Evolutionary conservation across 2,113 vertebrate species (phyloP).

Genomic region (Eurystomus gularis): DNA sequence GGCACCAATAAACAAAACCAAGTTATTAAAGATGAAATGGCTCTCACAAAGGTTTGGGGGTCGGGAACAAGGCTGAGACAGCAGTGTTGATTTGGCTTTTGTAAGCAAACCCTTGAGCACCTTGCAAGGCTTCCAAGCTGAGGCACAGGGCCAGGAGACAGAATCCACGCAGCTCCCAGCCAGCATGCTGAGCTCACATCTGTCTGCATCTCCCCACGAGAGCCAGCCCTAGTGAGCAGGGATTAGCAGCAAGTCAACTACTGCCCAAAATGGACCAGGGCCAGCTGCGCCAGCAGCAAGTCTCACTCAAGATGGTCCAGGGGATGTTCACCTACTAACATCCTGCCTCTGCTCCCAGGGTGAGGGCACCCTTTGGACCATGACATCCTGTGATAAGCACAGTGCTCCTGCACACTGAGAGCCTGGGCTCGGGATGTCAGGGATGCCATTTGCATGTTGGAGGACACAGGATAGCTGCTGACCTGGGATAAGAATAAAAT

Average conservation of each 20-base stretch:
- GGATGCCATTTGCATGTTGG: fast-evolving
- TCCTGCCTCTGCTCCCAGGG: background rate
- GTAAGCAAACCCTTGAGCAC: background rate
- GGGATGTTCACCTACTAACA: background rate
- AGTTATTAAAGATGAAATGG: conserved; percentile 1
- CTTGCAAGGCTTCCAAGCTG: background rate
- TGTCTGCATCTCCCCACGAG: background rate
- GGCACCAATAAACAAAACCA: background rate
- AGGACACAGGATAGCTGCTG: background rate
- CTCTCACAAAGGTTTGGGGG: background rate
- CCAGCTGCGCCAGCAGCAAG: background rate
- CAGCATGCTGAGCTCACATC: background rate
- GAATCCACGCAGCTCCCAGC: background rate
- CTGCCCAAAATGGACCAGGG: background rate
- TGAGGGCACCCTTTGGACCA: too few species aligned
- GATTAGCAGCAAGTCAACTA: background rate
- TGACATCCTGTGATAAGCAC: background rate
- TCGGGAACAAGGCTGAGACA: background rate
- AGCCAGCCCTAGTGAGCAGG: background rate
- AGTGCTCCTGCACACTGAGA: fast-evolving
- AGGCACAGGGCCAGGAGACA: background rate
- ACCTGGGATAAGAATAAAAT: background rate
- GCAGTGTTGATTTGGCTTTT: background rate
- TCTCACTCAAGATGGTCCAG: background rate
- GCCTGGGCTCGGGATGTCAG: background rate